These are phyloP conservation scores for Drosophila mayri DNA, from an alignment of 1,140 invertebrate genomes.

Conservation along the genomic window DNA sequence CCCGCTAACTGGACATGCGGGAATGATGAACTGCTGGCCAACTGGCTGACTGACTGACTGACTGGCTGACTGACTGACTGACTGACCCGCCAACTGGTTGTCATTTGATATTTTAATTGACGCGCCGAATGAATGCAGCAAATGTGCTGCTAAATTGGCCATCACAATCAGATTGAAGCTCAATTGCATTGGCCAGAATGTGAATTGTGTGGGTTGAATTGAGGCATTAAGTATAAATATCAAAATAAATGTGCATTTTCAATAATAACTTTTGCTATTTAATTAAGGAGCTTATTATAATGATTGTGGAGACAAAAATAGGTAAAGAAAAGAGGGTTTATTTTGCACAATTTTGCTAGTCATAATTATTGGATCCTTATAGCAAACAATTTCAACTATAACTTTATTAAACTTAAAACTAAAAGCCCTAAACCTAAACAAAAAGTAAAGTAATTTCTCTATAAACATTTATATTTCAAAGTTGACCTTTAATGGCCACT, in stretches of 20 bases:
- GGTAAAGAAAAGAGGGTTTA: neutral
- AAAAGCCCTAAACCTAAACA: too few species aligned
- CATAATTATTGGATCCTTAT: neutral
- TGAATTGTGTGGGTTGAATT: constrained; percentile 22
- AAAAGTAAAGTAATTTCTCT: too few species aligned
- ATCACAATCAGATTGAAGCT: constrained; percentile 46
- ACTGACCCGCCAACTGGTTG: constrained; percentile 22
- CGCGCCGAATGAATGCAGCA: constrained; percentile 42
- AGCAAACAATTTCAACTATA: too few species aligned
- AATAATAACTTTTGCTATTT: constrained; percentile 17
- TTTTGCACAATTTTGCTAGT: neutral
- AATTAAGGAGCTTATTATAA: constrained; percentile 15
- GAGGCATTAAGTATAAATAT: constrained; percentile 21
- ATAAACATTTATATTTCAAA: neutral
- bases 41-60: constrained; percentile 33
- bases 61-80: constrained; percentile 2
- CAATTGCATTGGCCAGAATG: constrained; percentile 39
- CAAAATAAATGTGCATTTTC: constrained; percentile 20
- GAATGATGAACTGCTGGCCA: constrained; percentile 50
- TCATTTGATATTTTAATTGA: constrained; percentile 72
- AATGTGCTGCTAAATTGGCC: constrained; percentile 52
- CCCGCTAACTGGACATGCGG: constrained; percentile 50
- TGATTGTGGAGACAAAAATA: neutral
- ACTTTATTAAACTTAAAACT: neutral
- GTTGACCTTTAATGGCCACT: neutral